Percentiles rank a stretch among this genome's conserved stretches.
phyloP scores from a whole-genome alignment of 2,113 vertebrate genomes.

The Phycodurus eques region DNA sequence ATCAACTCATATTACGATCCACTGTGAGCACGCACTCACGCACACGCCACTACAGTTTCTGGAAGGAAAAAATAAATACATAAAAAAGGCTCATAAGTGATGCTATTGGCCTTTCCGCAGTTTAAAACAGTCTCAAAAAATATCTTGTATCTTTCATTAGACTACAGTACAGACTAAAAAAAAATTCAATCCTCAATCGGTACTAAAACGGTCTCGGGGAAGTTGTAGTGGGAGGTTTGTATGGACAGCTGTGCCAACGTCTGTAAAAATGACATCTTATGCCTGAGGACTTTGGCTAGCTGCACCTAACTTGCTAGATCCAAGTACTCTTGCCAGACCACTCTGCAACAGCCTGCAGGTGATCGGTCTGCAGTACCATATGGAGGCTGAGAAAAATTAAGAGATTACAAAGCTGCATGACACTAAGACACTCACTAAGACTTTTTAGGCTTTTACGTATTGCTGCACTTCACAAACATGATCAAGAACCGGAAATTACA shows the following conservation, averaged over 20 bases:
- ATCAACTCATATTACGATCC: background rate
- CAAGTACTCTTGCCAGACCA: slow-evolving; percentile 52
- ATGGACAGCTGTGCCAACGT: slow-evolving; percentile 90
- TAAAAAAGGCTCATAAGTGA: too few relatives aligned
- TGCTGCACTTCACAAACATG: background rate
- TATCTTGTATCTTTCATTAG: background rate
- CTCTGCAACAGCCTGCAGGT: slow-evolving; percentile 98
- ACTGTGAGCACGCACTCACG: background rate
- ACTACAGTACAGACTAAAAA: slow-evolving; percentile 57
- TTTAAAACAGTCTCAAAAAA: slow-evolving; percentile 6
- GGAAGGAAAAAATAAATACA: background rate
- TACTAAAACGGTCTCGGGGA: slow-evolving; percentile 43
- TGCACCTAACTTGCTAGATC: slow-evolving; percentile 77
- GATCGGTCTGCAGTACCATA: slow-evolving; percentile 99
- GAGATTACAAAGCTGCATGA: slow-evolving; percentile 85
- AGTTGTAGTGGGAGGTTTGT: slow-evolving; percentile 64
- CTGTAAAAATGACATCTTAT: slow-evolving; percentile 94
- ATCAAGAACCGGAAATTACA: background rate
- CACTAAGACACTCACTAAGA: slow-evolving; percentile 58
- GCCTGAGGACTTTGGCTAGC: slow-evolving; percentile 89
- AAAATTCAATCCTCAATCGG: slow-evolving; percentile 41
- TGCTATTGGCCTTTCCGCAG: background rate
- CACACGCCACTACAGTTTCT: background rate
- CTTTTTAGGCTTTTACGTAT: slow-evolving; percentile 27
- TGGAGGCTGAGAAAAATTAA: slow-evolving; percentile 98